phyloP scores from a whole-genome alignment of 2,113 vertebrate species.

The Rana temporaria region DNA sequence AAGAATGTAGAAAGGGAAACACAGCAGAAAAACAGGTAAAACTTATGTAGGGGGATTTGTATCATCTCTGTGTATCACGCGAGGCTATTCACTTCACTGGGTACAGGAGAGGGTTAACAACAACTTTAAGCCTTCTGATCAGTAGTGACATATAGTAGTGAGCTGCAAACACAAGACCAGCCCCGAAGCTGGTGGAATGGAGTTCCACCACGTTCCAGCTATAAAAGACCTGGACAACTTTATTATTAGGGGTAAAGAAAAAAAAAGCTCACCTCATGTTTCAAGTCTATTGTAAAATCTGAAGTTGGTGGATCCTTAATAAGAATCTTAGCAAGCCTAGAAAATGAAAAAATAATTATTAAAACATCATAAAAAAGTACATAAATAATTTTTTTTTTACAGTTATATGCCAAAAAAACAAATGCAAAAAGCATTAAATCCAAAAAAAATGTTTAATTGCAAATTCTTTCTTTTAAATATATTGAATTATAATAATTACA shows the following conservation, averaged over 20 bases:
- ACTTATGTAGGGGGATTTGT: no score
- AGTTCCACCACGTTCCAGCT: background rate
- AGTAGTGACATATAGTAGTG: no score
- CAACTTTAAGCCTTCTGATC: no score
- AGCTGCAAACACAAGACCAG: no score
- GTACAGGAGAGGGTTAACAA: no score
- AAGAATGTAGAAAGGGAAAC: no score
- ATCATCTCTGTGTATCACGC: no score
- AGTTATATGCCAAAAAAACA: background rate
- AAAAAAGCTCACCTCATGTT: constrained; percentile 86
- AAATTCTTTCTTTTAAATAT: background rate
- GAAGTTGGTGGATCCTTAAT: constrained; percentile 88
- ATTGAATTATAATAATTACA: background rate
- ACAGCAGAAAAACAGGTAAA: no score
- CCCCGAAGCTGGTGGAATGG: background rate
- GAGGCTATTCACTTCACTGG: no score
- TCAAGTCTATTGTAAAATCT: constrained; percentile 97
- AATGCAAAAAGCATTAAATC: background rate
- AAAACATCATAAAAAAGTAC: background rate
- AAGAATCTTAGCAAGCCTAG: constrained; percentile 86
- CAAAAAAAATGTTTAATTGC: constrained; percentile 17
- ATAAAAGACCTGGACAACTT: no score
- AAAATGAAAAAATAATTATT: constrained; percentile 49
- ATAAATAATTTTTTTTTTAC: background rate
- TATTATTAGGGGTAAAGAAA: constrained; percentile 9